Percentiles rank a stretch among this genome's conserved stretches.
Conservation (phyloP, 2,888 invertebrate species). For the Hydrotaea diabolus region DNA sequence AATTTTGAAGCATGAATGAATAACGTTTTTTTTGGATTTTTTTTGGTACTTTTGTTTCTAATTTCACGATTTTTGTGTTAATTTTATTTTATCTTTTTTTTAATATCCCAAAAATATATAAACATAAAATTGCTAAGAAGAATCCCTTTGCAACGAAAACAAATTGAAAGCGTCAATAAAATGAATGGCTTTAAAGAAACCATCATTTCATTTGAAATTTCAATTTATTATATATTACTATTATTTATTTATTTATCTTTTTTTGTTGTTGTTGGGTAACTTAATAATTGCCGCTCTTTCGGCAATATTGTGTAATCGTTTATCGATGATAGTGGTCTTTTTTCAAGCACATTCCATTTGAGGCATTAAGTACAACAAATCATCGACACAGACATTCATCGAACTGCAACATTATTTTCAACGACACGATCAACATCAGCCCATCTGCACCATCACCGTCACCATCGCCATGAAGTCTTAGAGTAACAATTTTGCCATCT, state of each 20-base stretch:
- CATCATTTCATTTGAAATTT: not conserved
- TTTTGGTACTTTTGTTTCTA: conserved; percentile 13
- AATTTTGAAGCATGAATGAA: not conserved
- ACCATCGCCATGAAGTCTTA: conserved; percentile 7
- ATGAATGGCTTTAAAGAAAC: not conserved
- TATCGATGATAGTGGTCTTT: not conserved
- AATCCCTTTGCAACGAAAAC: not conserved
- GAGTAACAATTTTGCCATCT: not conserved
- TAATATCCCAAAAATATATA: not conserved
- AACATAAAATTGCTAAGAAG: not conserved
- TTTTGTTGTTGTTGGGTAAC: too few relatives aligned
- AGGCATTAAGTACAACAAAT: conserved; percentile 1
- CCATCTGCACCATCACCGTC: not conserved
- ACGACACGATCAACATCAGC: not conserved
- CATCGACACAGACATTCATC: not conserved
- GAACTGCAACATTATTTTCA: not conserved
- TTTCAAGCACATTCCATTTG: conserved; percentile 8
- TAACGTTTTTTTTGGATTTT: not conserved
- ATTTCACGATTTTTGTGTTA: conserved; percentile 65
- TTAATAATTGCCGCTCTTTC: conserved; percentile 12
- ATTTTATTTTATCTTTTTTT: conserved; percentile 40
- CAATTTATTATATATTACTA: not conserved
- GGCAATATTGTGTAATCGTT: conserved; percentile 1
- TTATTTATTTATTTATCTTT: too few relatives aligned
- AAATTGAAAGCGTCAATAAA: not conserved